phyloP scores from a whole-genome alignment of 2,113 vertebrate genomes.

The Ondatra zibethicus region DNA sequence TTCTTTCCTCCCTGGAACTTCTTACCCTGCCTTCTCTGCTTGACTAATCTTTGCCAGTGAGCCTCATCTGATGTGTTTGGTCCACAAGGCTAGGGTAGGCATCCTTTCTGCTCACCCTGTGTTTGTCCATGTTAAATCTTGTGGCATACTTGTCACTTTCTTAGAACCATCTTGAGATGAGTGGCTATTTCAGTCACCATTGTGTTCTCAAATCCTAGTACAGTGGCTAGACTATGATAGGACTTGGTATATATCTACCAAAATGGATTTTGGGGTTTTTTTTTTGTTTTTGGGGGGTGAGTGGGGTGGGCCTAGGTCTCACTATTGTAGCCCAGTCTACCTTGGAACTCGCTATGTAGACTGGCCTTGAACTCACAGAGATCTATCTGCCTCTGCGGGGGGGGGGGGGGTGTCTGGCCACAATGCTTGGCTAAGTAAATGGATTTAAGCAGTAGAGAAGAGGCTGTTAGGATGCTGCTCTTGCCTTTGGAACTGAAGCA shows the following conservation, averaged over 20 bases:
- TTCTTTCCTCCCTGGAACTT: background rate
- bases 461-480: background rate
- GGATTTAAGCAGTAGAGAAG: background rate
- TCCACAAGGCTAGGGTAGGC: background rate
- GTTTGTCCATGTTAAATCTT: slow-evolving; percentile 18
- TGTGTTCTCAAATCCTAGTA: background rate
- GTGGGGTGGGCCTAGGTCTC: background rate
- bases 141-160: background rate
- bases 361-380: background rate
- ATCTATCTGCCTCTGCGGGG: background rate
- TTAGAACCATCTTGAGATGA: background rate
- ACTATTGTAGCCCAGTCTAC: background rate
- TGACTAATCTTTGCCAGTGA: slow-evolving; percentile 3
- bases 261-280: background rate
- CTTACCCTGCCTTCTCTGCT: background rate
- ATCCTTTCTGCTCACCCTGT: background rate
- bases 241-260: slow-evolving; percentile 15
- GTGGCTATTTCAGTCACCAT: slow-evolving; percentile 9
- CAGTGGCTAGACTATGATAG: background rate
- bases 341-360: background rate
- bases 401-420: no score
- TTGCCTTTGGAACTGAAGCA: background rate
- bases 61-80: background rate
- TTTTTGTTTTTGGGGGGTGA: background rate
- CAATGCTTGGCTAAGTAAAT: background rate